Percentiles rank a stretch among this genome's conserved stretches.
These are phyloP conservation scores for Molossus molossus DNA, from an alignment of 2,797 vertebrate genomes.

Conservation along the genomic window DNA sequence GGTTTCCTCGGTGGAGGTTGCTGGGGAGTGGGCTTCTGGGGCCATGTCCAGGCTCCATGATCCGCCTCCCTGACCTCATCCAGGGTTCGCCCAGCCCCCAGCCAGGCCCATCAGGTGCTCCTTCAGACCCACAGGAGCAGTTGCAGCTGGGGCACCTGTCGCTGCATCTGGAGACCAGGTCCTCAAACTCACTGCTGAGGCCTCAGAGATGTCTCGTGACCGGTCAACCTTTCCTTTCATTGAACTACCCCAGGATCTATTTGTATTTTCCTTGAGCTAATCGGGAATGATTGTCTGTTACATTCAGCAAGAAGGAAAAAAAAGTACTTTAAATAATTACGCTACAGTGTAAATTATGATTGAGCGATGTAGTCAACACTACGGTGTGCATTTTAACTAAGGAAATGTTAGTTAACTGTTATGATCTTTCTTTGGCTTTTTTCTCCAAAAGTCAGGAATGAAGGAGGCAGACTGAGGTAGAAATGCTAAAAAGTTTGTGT, in stretches of 20 bases:
- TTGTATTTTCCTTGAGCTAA: not conserved
- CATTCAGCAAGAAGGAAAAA: not conserved
- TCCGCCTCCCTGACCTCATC: not conserved
- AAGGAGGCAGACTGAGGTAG: not conserved
- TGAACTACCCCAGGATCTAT: not conserved
- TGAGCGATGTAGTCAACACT: conserved; percentile 17
- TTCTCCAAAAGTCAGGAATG: not conserved
- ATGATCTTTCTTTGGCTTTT: conserved; percentile 23
- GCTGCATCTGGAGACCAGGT: not conserved
- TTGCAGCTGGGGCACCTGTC: not conserved
- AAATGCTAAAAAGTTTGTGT: conserved; percentile 31
- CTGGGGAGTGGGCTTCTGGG: not conserved
- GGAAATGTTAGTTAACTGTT: not conserved
- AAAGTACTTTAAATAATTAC: not conserved
- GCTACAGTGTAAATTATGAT: not conserved
- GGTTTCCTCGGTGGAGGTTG: not conserved
- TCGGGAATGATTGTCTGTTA: not conserved
- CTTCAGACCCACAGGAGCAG: not conserved
- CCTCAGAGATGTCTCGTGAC: not conserved
- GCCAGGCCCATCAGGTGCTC: not conserved
- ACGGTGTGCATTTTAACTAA: conserved; percentile 22
- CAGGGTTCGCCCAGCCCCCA: not conserved
- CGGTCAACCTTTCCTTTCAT: not conserved
- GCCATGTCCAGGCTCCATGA: not conserved
- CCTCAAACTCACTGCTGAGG: not conserved